phyloP scores from a whole-genome alignment of 2,113 vertebrate species.

The Alouatta palliata region DNA sequence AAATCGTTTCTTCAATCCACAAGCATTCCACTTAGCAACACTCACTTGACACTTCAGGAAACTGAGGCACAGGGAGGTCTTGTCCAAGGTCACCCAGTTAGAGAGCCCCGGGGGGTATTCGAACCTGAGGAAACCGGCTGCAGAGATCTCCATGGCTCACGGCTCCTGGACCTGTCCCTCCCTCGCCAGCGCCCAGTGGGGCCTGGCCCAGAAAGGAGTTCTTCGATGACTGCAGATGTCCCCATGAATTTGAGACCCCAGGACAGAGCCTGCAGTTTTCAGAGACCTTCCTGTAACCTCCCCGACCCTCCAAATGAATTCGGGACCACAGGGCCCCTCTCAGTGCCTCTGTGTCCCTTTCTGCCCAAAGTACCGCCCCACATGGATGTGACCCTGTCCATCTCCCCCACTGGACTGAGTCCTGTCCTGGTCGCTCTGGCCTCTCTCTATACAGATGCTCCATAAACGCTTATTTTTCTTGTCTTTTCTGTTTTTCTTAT shows the following conservation, averaged over 20 bases:
- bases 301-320: not conserved
- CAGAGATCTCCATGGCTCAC: not conserved
- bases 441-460: not conserved
- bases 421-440: not conserved
- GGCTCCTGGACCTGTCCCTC: not conserved
- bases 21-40: not conserved
- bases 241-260: not conserved
- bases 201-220: no score
- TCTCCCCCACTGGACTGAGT: not conserved
- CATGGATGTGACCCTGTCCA: fast-evolving
- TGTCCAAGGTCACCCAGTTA: constrained; percentile 3
- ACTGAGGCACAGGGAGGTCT: constrained; percentile 13
- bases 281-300: not conserved
- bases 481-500: no score
- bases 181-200: not conserved
- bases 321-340: not conserved
- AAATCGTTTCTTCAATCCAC: not conserved
- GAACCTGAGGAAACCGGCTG: not conserved
- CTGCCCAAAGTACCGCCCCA: not conserved
- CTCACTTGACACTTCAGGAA: not conserved
- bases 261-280: not conserved
- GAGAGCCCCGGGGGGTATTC: not conserved
- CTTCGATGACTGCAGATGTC: not conserved
- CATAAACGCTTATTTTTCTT: not conserved
- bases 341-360: not conserved